Conservation (phyloP, 2,888 invertebrate genomes). For the Acanthoscelides obtectus region DNA sequence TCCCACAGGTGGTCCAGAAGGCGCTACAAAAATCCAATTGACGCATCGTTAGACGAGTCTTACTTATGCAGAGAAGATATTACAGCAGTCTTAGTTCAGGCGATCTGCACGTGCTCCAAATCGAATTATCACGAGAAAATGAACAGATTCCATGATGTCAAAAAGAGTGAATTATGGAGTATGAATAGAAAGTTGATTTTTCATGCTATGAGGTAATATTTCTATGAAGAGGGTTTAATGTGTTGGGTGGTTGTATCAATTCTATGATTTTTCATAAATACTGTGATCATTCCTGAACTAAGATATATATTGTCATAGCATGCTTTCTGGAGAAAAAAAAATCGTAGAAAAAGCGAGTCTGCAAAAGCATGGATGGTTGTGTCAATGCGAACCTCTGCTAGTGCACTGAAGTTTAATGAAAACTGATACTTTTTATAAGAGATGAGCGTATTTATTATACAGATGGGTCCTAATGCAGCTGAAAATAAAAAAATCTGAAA, state of each 20-base stretch:
- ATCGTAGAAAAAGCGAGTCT: background rate
- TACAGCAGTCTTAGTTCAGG: background rate
- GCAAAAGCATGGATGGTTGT: background rate
- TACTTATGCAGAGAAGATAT: background rate
- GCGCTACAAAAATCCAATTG: slow-evolving; percentile 57
- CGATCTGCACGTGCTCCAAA: no score
- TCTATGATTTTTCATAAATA: background rate
- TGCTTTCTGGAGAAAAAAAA: background rate
- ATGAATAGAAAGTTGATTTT: no score
- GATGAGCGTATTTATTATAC: no score
- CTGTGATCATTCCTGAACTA: background rate
- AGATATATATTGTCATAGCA: background rate
- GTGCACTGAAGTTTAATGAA: no score
- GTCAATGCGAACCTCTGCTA: background rate
- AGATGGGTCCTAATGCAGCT: background rate
- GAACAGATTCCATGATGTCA: no score
- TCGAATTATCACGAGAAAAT: no score
- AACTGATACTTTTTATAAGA: no score
- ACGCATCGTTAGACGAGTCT: background rate
- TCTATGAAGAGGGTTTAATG: no score
- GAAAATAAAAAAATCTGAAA: background rate
- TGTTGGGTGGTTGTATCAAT: no score
- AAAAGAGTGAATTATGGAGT: no score
- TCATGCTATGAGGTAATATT: no score
- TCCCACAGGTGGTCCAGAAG: slow-evolving; percentile 91